A percentile compares a stretch with the other conserved stretches of the same genome.
Evolutionary conservation across 2,888 invertebrate species (phyloP).

Genomic region (Stratiomys singularior): DNA sequence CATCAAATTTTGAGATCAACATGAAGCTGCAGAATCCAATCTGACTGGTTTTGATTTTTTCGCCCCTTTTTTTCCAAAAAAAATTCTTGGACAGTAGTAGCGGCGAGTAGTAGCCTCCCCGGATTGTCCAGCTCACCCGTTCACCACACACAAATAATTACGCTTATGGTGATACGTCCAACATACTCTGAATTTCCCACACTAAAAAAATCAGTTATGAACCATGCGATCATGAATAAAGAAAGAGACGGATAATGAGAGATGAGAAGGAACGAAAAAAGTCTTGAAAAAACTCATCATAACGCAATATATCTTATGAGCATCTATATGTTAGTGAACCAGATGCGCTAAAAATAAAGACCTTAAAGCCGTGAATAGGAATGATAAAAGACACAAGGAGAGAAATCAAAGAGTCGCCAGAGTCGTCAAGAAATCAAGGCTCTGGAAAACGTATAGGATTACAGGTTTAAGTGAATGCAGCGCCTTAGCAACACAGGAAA

Average conservation of each 20-base stretch:
- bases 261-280: background rate
- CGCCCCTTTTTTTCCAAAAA: too few species aligned
- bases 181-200: too few species aligned
- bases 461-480: constrained; percentile 25
- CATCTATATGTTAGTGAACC: constrained; percentile 6
- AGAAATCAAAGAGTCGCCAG: constrained; percentile 17
- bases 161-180: too few species aligned
- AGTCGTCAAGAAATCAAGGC: constrained; percentile 28
- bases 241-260: too few species aligned
- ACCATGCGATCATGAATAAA: background rate
- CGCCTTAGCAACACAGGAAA: constrained; percentile 1
- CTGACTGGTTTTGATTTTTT: constrained; percentile 53
- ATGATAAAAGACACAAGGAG: constrained; percentile 39
- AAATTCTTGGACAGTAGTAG: too few species aligned
- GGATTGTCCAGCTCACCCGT: background rate
- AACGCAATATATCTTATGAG: constrained; percentile 1
- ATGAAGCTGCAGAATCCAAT: constrained; percentile 51
- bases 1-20: constrained; percentile 55
- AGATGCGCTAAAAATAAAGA: constrained; percentile 31
- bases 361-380: constrained; percentile 26
- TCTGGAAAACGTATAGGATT: constrained; percentile 12
- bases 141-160: too few species aligned
- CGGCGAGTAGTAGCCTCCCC: constrained; percentile 41
- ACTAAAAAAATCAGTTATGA: background rate
- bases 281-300: background rate